These are phyloP conservation scores for Zeus faber DNA, from an alignment of 2,113 vertebrate species.

Conservation along the genomic window DNA sequence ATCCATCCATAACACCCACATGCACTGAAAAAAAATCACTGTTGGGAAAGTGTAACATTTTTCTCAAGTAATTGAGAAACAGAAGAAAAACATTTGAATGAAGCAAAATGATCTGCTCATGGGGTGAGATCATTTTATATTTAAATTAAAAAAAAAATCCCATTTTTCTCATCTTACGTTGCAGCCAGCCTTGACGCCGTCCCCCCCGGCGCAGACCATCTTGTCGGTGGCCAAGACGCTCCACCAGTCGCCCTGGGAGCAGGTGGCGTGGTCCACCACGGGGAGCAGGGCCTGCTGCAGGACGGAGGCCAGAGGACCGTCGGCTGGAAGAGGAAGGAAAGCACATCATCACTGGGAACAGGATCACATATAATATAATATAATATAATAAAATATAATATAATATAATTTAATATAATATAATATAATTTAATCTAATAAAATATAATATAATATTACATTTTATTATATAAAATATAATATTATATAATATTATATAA, in stretches of 20 bases:
- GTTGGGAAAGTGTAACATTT: too few species aligned
- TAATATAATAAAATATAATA: not conserved
- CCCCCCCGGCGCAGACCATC: slow-evolving; percentile 86
- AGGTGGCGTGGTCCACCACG: slow-evolving; percentile 72
- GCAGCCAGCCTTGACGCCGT: slow-evolving; percentile 78
- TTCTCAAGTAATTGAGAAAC: too few species aligned
- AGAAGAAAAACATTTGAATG: too few species aligned
- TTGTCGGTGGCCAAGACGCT: slow-evolving; percentile 60
- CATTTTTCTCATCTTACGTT: slow-evolving; percentile 81
- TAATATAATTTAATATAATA: not conserved
- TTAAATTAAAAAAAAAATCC: too few species aligned
- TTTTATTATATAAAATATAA: not conserved
- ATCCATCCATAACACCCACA: too few species aligned
- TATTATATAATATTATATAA: not conserved
- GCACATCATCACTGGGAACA: not conserved
- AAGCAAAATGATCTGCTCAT: too few species aligned
- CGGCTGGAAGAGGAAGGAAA: slow-evolving; percentile 55
- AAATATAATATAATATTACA: not conserved
- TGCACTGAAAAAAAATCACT: too few species aligned
- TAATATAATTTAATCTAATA: not conserved
- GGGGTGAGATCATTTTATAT: too few species aligned
- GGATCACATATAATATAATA: not conserved
- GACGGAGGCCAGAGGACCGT: slow-evolving; percentile 67
- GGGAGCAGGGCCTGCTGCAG: slow-evolving; percentile 86
- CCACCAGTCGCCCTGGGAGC: slow-evolving; percentile 80